Base-by-base conservation (phyloP, 1,140 invertebrate species). In the Solenopsis invicta region DNA sequence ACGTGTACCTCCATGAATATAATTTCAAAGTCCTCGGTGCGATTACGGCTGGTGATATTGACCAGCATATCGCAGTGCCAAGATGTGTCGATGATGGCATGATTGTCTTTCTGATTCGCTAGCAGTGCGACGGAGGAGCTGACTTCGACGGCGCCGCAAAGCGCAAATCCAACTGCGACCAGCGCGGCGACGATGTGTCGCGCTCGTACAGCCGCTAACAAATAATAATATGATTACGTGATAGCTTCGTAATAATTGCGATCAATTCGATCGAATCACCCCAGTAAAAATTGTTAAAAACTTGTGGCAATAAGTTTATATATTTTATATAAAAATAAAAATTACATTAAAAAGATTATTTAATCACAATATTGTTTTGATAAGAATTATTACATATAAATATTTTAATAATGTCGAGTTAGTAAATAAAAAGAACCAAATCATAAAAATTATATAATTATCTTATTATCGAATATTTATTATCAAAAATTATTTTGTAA, bases 61-160 rank as follows among this genome's bases (percentile, higher is more conserved):
- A 94, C 92, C 56, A 95, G 90, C 94, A 95, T 94, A 77, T 95
- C 94, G 62, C 95, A 95, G 72, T 95, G 94, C 94, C 95, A 95
- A 18, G 95, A 95, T 0, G 94, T 95, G 56, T 95, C 94, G 77
- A 95, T 95, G 75, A 94, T 94, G 4, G 94, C 94, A 93, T 95
- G 93, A 85, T 95, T 95, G 85, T 95, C 94, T 69, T 94, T 87
- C 71, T 95, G 95, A 90, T 96, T 96, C 3, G 96, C 96, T 4
- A 96, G 92, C 34, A 96, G 90, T 76, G 96, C 96, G 4, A 96
- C 96, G 4, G 96, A 96, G 1, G 96, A 96, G 69, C 96, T 96
- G 62, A 96, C 95, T 88, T 96, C 96, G 0, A 96, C 96, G 5
- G 96, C 94, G 12, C 96, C 96, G 59, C 95, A 96, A n/a, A 96